Percentiles rank a stretch among this genome's conserved stretches.
Conservation (phyloP, 30 jellyfish, hydroid and myxozoan species). For the Cassiopea andromeda region DNA sequence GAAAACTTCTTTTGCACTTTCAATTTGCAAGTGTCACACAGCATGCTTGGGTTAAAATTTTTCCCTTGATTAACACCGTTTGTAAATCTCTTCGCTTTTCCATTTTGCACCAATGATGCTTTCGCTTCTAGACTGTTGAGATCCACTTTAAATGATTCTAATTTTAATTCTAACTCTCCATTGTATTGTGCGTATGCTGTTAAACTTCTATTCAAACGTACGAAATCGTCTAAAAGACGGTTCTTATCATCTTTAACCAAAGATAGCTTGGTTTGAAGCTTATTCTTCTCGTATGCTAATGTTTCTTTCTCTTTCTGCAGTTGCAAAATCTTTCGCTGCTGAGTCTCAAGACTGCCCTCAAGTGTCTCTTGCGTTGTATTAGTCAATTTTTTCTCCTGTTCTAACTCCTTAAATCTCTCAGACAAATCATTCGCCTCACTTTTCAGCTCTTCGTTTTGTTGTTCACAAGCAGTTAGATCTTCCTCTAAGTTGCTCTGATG, state of each 20-base stretch:
- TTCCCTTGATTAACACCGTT: constrained; percentile 64
- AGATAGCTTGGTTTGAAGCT: constrained; percentile 82
- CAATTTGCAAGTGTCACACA: constrained; percentile 82
- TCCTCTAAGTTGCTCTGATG: constrained; percentile 80
- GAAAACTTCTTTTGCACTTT: constrained; percentile 74
- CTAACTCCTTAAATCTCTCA: constrained; percentile 84
- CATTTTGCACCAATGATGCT: constrained; percentile 59
- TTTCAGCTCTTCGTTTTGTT: constrained; percentile 66
- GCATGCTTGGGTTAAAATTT: constrained; percentile 41
- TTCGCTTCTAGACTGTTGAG: constrained; percentile 74
- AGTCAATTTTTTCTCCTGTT: constrained; percentile 81
- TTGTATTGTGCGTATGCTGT: constrained; percentile 91
- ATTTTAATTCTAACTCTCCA: constrained; percentile 80
- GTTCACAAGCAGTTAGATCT: constrained; percentile 64
- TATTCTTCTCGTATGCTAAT: constrained; percentile 80
- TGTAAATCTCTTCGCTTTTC: constrained; percentile 57
- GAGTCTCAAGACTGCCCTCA: constrained; percentile 87
- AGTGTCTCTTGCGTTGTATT: constrained; percentile 83
- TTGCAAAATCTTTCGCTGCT: constrained; percentile 69
- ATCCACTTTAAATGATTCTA: constrained; percentile 85
- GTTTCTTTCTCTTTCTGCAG: constrained; percentile 86
- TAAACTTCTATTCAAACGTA: constrained; percentile 82
- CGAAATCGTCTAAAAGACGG: constrained; percentile 94
- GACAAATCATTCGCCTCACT: constrained; percentile 83
- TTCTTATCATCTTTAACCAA: constrained; percentile 87